Evolutionary conservation across 2,113 vertebrate species (phyloP).

Genomic region (Pongo abelii): DNA sequence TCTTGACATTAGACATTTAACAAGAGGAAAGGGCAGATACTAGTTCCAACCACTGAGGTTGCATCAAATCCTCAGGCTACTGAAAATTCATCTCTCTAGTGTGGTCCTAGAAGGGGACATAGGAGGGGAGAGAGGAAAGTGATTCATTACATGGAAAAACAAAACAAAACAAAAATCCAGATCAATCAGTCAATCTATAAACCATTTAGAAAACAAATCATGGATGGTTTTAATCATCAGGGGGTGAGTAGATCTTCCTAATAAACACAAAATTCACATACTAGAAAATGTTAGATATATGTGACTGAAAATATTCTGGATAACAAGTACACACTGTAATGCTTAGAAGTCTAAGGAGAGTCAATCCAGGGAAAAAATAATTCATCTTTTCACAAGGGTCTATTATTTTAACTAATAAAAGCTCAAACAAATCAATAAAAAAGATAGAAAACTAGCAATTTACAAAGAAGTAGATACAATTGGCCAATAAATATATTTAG

Average conservation of each 20-base stretch:
- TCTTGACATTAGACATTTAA: background rate
- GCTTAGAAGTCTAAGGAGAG: background rate
- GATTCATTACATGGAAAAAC: background rate
- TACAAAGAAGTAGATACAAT: background rate
- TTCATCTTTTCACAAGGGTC: background rate
- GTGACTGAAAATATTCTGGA: background rate
- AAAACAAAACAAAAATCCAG: background rate
- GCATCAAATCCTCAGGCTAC: background rate
- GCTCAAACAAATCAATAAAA: background rate
- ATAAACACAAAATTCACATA: background rate
- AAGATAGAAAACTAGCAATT: background rate
- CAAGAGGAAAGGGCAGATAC: background rate
- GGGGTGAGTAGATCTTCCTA: background rate
- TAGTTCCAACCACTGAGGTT: fast-evolving
- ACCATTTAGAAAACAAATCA: background rate
- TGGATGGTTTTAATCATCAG: background rate
- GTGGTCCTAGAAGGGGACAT: too few species aligned
- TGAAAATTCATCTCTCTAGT: background rate
- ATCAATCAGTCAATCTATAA: background rate
- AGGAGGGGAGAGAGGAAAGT: background rate
- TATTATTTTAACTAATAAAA: conserved; percentile 16
- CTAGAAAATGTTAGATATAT: background rate
- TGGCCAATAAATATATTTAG: background rate
- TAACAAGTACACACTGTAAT: background rate
- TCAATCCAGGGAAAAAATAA: background rate